Percentiles rank a stretch among this genome's conserved stretches.
Conservation (phyloP, 2,113 vertebrate species). For the Pteruthius melanotis region DNA sequence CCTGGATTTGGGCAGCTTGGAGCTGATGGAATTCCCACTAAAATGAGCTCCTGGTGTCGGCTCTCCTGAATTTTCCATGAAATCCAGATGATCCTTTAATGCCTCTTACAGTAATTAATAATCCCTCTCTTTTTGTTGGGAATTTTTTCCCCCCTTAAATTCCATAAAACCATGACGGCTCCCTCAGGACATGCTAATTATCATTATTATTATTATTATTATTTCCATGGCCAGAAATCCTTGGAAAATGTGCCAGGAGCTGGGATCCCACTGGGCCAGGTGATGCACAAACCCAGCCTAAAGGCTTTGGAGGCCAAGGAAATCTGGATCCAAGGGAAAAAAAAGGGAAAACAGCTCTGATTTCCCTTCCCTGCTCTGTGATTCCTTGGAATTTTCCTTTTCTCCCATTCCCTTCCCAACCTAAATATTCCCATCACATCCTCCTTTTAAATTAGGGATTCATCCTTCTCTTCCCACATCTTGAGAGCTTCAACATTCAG, state of each 20-base stretch:
- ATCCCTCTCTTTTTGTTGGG: not conserved
- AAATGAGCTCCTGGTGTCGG: accelerated
- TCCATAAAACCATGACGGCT: not conserved
- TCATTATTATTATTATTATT: not conserved
- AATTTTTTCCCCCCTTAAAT: not conserved
- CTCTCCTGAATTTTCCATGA: not conserved
- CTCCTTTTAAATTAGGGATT: not conserved
- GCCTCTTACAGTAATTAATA: not conserved
- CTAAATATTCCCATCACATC: not conserved
- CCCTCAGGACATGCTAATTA: not conserved
- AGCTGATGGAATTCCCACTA: not conserved
- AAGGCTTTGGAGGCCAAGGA: not conserved
- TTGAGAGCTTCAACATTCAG: not conserved
- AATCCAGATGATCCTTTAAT: not conserved
- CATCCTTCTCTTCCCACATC: not conserved
- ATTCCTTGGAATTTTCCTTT: not conserved
- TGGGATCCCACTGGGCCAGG: not conserved
- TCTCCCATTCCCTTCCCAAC: not conserved
- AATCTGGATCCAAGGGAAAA: not conserved
- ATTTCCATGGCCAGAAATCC: not conserved
- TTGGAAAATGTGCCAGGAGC: not conserved
- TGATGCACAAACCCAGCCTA: not conserved
- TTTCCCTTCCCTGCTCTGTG: not conserved
- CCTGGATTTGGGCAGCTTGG: not conserved
- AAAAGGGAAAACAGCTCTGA: accelerated